Evolutionary conservation across 53 echinoderm and acorn worm genomes (phyloP), one percentile per base, ranked within the genome.

Genomic region (Actinopyga echinites): DNA sequence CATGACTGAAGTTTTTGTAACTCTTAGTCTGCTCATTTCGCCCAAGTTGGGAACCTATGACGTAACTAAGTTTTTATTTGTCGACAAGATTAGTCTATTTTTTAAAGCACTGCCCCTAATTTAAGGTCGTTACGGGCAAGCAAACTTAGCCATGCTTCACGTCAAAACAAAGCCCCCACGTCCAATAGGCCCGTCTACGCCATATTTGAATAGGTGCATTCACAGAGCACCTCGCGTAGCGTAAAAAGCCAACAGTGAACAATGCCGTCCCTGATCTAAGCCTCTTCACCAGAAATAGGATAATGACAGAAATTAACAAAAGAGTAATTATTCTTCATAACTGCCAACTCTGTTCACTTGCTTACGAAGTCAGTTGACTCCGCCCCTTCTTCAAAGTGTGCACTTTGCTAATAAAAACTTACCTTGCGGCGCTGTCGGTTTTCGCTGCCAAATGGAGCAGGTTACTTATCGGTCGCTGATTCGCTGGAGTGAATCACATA

Each of bases 221-320:
- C 49, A 30, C 31, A 30, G 28, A 34, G n/a, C 28, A n/a, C 32
- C 65, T n/a, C 8, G 2, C 19, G 22, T 6, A 68, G 35, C 28
- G 62, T 30, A 68, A 68, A 68, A 68, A 34, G 35, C 34, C 68
- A 68, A 68, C 36, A 68, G 33, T 68, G 68, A 68, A 68, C 68
- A 68, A 68, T 68, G 37, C n/a, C 34, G n/a, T 13, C 35, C 22
- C 31, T 21, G 44, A 40, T 71, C 42, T 71, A 71, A 71, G 71
- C 22, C 71, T 44, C 40, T 71, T 42, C 71, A 26, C 42, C 28
- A 36, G 3, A 68, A 68, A 68, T 22, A 68, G 31, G 31, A 33
- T 22, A 44, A 44, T 36, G 45, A 40, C 37, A 10, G 42, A 40
- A 36, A 36, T 74, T 43, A 55, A 31, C 26, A 54, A 53, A 56